Conservation (phyloP, 2,888 invertebrate genomes). For the Tinea pellionella region DNA sequence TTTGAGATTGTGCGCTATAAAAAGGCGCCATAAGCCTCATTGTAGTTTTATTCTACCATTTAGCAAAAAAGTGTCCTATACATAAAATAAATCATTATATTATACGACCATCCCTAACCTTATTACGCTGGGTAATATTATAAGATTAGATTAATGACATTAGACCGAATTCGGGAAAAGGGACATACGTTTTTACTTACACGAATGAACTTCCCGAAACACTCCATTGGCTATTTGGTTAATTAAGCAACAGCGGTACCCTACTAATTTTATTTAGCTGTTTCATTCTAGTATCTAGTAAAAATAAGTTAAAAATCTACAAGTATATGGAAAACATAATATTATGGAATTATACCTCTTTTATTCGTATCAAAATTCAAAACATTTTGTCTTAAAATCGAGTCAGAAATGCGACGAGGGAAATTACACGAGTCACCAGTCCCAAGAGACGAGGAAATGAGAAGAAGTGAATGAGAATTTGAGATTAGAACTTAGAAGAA, state of each 20-base stretch:
- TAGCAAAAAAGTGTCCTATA: background rate
- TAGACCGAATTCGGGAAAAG: background rate
- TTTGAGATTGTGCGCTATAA: background rate
- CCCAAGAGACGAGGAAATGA: slow-evolving; percentile 17
- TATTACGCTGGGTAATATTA: background rate
- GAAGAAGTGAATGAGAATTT: slow-evolving; percentile 26
- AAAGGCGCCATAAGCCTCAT: background rate
- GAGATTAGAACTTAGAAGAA: slow-evolving; percentile 30
- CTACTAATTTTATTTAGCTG: background rate
- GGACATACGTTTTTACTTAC: background rate
- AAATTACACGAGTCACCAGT: slow-evolving; percentile 15
- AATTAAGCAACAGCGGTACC: background rate
- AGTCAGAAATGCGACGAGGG: background rate
- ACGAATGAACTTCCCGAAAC: background rate
- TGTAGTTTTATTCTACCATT: background rate
- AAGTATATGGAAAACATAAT: background rate
- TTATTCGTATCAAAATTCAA: background rate
- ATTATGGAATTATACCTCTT: background rate
- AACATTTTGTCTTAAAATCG: background rate
- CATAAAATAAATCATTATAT: background rate
- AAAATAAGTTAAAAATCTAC: too few relatives aligned
- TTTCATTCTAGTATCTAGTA: background rate
- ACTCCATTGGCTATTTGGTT: background rate
- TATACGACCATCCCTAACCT: background rate
- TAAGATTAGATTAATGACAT: background rate